Percentiles rank a stretch among this genome's conserved stretches.
Evolutionary conservation across 2,113 vertebrate species (phyloP).

Genomic region (Poeciliopsis prolifica): DNA sequence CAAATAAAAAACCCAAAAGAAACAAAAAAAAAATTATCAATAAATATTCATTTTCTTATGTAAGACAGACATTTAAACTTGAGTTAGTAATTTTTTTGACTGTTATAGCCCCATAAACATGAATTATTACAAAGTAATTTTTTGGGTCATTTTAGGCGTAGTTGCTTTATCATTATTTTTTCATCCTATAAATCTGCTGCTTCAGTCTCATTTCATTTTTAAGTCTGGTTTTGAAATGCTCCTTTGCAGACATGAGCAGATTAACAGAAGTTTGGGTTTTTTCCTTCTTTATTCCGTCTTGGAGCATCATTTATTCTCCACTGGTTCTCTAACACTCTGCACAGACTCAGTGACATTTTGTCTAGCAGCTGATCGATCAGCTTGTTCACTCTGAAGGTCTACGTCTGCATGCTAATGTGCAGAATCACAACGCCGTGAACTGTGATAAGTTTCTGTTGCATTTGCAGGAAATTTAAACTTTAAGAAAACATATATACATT

Average conservation of each 20-base stretch:
- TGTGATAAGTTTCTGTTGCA: background rate
- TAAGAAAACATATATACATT: too few species aligned
- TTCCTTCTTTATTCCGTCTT: background rate
- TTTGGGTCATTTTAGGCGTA: background rate
- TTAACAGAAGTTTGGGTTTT: background rate
- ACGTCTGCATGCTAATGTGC: background rate
- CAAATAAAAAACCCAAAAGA: too few species aligned
- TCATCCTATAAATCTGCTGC: background rate
- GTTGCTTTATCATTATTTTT: background rate
- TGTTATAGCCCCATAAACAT: background rate
- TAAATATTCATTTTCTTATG: background rate
- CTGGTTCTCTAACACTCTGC: background rate
- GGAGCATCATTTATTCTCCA: background rate
- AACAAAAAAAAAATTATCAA: background rate
- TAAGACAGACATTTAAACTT: background rate
- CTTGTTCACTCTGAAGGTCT: background rate
- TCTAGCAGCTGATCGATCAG: background rate
- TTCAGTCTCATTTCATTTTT: background rate
- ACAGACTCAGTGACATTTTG: background rate
- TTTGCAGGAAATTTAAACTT: too few species aligned
- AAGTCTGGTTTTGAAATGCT: background rate
- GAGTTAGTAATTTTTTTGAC: background rate
- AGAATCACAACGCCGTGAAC: background rate
- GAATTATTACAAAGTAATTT: background rate
- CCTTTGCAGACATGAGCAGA: background rate